phyloP scores from a whole-genome alignment of 2,888 invertebrate genomes.

The Sinotaia quadrata region DNA sequence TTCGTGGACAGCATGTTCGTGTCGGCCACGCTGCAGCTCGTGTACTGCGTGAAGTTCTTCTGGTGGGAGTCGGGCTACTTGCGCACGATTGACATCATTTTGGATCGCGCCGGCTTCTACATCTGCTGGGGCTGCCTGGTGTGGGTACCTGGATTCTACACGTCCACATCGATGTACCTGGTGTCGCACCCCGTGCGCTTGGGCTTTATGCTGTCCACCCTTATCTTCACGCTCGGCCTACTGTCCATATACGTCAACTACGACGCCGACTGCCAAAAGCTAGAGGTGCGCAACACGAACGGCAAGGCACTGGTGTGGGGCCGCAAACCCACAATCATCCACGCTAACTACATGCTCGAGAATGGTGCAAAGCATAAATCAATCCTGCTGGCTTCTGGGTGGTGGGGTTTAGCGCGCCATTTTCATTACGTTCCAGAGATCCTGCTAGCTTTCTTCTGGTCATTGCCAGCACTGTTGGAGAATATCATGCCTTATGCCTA shows the following conservation, averaged over 20 bases:
- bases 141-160: slow-evolving; percentile 72
- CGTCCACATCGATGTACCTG: slow-evolving; percentile 73
- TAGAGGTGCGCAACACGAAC: slow-evolving; percentile 72
- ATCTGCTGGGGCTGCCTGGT: slow-evolving; percentile 77
- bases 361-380: slow-evolving; percentile 70
- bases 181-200: slow-evolving; percentile 70
- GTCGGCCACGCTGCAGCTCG: slow-evolving; percentile 73
- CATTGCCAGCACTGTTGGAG: slow-evolving; percentile 71
- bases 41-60: slow-evolving; percentile 77
- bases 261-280: slow-evolving; percentile 75
- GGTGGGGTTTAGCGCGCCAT: slow-evolving; percentile 77
- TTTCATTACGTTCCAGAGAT: slow-evolving; percentile 78
- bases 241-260: slow-evolving; percentile 74
- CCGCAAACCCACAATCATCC: slow-evolving; percentile 66
- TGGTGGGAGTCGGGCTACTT: slow-evolving; percentile 77
- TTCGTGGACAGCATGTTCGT: slow-evolving; percentile 71
- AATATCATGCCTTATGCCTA: slow-evolving; percentile 75
- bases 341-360: slow-evolving; percentile 66
- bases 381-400: slow-evolving; percentile 76
- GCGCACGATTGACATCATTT: slow-evolving; percentile 76
- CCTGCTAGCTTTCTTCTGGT: slow-evolving; percentile 74
- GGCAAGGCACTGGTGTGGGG: slow-evolving; percentile 73
- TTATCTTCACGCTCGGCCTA: slow-evolving; percentile 69
- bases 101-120: slow-evolving; percentile 75
- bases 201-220: slow-evolving; percentile 54